phyloP scores from a whole-genome alignment of 2,113 vertebrate species.

The Alethe diademata region DNA sequence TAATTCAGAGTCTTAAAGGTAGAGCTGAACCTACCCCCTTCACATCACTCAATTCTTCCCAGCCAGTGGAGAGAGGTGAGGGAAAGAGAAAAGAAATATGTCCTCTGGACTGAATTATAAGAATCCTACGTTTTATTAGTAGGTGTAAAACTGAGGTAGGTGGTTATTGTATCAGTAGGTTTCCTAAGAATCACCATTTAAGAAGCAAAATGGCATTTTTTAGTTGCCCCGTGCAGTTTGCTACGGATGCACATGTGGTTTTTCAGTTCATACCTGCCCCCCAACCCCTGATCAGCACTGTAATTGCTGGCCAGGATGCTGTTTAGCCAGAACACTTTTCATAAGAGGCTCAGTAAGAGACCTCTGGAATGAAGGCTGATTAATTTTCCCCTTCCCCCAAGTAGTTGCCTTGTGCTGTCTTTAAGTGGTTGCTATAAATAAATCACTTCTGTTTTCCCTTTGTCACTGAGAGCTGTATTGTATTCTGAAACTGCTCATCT shows the following conservation, averaged over 20 bases:
- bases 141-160: neutral
- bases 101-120: neutral
- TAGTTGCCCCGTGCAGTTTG: neutral
- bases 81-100: neutral
- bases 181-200: neutral
- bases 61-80: neutral
- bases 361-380: slow-evolving; percentile 44
- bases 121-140: neutral
- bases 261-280: neutral
- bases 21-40: neutral
- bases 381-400: slow-evolving; percentile 57
- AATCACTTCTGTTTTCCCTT: slow-evolving; percentile 68
- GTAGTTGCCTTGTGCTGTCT: slow-evolving; percentile 66
- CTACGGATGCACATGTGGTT: accelerated
- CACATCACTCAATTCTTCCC: neutral
- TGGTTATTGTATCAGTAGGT: neutral
- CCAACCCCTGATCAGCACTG: neutral
- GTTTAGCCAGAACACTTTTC: neutral
- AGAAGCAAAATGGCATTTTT: neutral
- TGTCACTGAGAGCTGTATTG: slow-evolving; percentile 55
- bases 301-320: neutral
- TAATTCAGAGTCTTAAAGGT: neutral
- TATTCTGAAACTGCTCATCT: slow-evolving; percentile 54
- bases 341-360: slow-evolving; percentile 12
- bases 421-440: slow-evolving; percentile 76